Evolutionary conservation across 2,888 invertebrate species (phyloP).

Genomic region (Acronicta aceris): DNA sequence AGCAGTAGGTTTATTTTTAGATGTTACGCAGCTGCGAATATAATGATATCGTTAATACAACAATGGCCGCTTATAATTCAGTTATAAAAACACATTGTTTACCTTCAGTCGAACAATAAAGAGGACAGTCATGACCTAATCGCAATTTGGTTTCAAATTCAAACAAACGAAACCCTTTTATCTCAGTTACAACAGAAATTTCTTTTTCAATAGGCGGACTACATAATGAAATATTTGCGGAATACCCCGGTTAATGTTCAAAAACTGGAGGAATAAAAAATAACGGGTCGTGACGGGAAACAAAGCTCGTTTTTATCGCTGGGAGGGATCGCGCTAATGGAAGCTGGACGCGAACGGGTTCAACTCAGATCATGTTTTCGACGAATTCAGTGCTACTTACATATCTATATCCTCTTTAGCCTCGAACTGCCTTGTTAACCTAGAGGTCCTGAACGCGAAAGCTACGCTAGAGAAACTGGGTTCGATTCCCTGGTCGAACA

Average conservation of each 20-base stretch:
- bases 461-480: no score
- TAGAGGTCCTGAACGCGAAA: no score
- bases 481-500: no score
- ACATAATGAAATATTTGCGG: constrained; percentile 80
- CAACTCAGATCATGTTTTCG: constrained; percentile 63
- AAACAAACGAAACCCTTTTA: constrained; percentile 78
- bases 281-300: constrained; percentile 82
- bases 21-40: constrained; percentile 31
- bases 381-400: constrained; percentile 46
- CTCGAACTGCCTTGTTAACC: no score
- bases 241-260: constrained; percentile 74
- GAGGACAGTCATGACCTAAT: constrained; percentile 71
- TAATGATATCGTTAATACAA: constrained; percentile 44
- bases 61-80: constrained; percentile 59
- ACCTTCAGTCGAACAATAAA: constrained; percentile 66
- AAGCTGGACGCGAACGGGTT: constrained; percentile 68
- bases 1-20: constrained; percentile 40
- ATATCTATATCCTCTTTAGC: constrained; percentile 16
- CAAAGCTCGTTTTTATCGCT: constrained; percentile 84
- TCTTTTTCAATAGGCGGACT: constrained; percentile 76
- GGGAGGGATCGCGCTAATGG: constrained; percentile 81
- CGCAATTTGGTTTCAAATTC: constrained; percentile 73
- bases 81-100: constrained; percentile 67
- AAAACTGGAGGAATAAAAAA: constrained; percentile 79
- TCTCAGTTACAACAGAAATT: constrained; percentile 72